Percentiles rank a stretch among this genome's conserved stretches.
Evolutionary conservation across 2,113 vertebrate genomes (phyloP).

Genomic region (Dicrurus megarhynchus): DNA sequence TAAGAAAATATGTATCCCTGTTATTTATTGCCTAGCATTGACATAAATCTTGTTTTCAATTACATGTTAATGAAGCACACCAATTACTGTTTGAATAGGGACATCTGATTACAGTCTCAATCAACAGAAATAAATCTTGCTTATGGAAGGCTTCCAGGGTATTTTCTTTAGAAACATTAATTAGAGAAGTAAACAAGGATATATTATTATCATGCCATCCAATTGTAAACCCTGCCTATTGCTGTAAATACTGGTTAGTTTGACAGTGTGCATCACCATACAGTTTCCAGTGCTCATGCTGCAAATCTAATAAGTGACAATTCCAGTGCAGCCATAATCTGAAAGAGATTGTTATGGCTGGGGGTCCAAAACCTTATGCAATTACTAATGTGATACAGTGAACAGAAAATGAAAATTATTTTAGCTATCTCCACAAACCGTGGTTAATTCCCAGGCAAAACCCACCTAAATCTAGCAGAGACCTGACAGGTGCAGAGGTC

Average conservation of each 20-base stretch:
- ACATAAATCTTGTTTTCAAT: conserved; percentile 73
- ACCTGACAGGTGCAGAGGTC: not conserved
- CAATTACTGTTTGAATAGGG: conserved; percentile 74
- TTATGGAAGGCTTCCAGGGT: conserved; percentile 63
- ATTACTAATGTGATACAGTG: not conserved
- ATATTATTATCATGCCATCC: conserved; percentile 55
- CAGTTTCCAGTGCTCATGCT: conserved; percentile 29
- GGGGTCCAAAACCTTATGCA: not conserved
- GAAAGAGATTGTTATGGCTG: not conserved
- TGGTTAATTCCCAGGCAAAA: not conserved
- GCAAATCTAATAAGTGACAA: conserved; percentile 16
- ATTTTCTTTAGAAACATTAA: conserved; percentile 70
- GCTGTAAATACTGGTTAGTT: conserved; percentile 26
- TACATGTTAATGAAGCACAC: conserved; percentile 75
- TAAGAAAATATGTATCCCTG: conserved; percentile 60
- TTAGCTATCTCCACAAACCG: not conserved
- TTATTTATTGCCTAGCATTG: conserved; percentile 66
- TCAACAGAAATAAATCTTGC: conserved; percentile 70
- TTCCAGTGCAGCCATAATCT: not conserved
- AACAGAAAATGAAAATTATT: not conserved
- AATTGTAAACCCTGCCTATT: conserved; percentile 50
- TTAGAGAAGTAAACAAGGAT: conserved; percentile 72
- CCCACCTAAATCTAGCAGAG: conserved; percentile 5
- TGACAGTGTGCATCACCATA: conserved; percentile 39
- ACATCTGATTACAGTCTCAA: conserved; percentile 70